Percentiles rank a stretch among this genome's conserved stretches.
Evolutionary conservation across 1,140 invertebrate genomes (phyloP).

Genomic region (Nymphalis io): DNA sequence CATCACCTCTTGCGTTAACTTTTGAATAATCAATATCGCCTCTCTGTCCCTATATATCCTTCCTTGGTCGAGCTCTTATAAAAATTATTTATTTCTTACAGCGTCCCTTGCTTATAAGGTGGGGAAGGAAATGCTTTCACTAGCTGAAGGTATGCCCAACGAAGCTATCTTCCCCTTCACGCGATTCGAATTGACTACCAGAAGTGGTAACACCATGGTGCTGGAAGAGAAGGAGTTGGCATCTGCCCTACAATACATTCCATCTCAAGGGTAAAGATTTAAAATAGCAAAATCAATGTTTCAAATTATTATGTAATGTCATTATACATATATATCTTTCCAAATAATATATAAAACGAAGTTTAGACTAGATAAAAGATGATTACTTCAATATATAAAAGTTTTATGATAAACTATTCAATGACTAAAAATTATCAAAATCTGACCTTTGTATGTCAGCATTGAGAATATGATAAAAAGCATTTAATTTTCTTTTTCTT

Average conservation of each 20-base stretch:
- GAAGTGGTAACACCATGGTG: conserved; percentile 81
- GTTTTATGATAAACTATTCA: too few relatives aligned
- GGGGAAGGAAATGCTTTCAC: conserved; percentile 84
- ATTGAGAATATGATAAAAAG: too few relatives aligned
- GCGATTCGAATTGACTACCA: conserved; percentile 83
- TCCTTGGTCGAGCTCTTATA: background rate
- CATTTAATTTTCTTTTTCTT: too few relatives aligned
- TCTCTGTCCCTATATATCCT: background rate
- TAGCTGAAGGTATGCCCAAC: conserved; percentile 90
- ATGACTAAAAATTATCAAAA: too few relatives aligned
- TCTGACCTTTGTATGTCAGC: too few relatives aligned
- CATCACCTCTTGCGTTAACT: too few relatives aligned
- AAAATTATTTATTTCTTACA: conserved; percentile 50
- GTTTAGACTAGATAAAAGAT: too few relatives aligned
- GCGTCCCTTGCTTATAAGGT: conserved; percentile 85
- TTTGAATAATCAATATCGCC: too few relatives aligned
- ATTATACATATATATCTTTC: too few relatives aligned
- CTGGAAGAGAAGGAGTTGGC: conserved; percentile 83
- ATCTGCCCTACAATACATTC: conserved; percentile 87
- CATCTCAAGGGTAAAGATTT: conserved; percentile 84
- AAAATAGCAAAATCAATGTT: background rate
- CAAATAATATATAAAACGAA: too few relatives aligned
- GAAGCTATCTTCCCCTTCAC: conserved; percentile 88
- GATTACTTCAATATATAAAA: too few relatives aligned
- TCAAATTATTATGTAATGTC: background rate